These are phyloP conservation scores for Melanotaenia parkinsoni DNA, from an alignment of 2,797 vertebrate genomes.

Conservation along the genomic window DNA sequence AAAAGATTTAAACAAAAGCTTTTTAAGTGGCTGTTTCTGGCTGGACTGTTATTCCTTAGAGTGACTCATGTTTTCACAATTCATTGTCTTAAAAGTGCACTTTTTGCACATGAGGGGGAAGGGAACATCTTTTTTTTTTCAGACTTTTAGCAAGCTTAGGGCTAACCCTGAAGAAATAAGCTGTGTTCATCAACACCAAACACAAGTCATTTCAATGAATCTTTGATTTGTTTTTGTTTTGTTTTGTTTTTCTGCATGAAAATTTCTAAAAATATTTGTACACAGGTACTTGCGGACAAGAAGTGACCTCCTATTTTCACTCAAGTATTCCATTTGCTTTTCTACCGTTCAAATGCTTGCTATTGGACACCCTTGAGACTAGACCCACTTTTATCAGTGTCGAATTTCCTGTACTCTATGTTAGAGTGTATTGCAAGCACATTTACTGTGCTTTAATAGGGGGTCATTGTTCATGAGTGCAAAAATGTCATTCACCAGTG, in stretches of 20 bases:
- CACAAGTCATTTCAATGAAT: conserved; percentile 39
- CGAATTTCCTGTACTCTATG: conserved; percentile 92
- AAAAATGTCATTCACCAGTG: conserved; percentile 52
- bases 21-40: conserved; percentile 58
- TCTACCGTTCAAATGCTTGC: conserved; percentile 71
- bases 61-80: conserved; percentile 57
- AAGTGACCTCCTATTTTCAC: conserved; percentile 57
- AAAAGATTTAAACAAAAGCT: conserved; percentile 48
- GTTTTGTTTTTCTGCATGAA: conserved; percentile 48
- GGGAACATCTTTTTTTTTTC: conserved; percentile 39
- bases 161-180: conserved; percentile 51
- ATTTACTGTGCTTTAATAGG: conserved; percentile 87
- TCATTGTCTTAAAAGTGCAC: conserved; percentile 77
- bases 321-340: conserved; percentile 72
- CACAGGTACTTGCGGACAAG: conserved; percentile 51
- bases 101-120: conserved; percentile 60
- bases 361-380: conserved; percentile 68
- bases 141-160: conserved; percentile 43
- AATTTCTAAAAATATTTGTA: conserved; percentile 45
- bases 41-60: conserved; percentile 69
- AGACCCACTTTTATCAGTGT: conserved; percentile 82
- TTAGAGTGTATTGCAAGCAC: conserved; percentile 97
- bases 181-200: conserved; percentile 46
- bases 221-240: conserved; percentile 31
- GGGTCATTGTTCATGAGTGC: conserved; percentile 36